Base-by-base conservation (phyloP, 2,113 vertebrate species). In the Nipponia nippon region DNA sequence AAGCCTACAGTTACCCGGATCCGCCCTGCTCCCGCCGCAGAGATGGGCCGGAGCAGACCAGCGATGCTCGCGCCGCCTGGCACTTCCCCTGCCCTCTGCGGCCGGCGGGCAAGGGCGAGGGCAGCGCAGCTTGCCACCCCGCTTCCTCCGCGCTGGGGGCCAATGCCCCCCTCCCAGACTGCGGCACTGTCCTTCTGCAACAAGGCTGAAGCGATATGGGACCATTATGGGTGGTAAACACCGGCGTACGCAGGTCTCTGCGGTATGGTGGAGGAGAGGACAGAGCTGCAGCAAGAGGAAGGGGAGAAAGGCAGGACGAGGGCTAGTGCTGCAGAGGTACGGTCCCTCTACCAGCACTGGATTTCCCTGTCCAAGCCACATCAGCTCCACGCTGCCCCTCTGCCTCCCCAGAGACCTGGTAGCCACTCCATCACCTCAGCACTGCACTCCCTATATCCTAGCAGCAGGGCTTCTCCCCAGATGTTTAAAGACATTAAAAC, bases 201-300 rank as follows among this genome's bases (percentile, higher is more conserved):
- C 19, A 38, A 34, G 49, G 8, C 3, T 11, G 17, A 76, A 86
- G 34, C 42, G 19, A 44, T 5, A 6, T 1, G 8, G n/a, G n/a
- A 40, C 47, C 2, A 0, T 29, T 30, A 42, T 0, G 0, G 22
- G 21, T 27, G 32, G 26, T 16, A 23, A 79, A 49, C 16, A 30
- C 16, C 2, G 0, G 34, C 2, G 1, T 7, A 34, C 0, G 0
- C 5, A 30, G 22, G 44, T 30, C 23, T 61, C 49, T 16, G 12
- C 0, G 0, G 50, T 14, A 27, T 2, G 7, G 46, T 42, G 34
- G 58, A 53, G 30, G 30, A 85, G 27, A 67, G 9, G 32, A 58
- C 19, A 87, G 44, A 73, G 49, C 38, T 30, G 19, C 38, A 75
- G 53, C 20, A 84, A 76, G 29, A 38, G 26, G 16, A 70, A 46